Percentiles rank a stretch among this genome's conserved stretches.
Evolutionary conservation across 2,113 vertebrate genomes (phyloP).

Genomic region (Athene cunicularia): DNA sequence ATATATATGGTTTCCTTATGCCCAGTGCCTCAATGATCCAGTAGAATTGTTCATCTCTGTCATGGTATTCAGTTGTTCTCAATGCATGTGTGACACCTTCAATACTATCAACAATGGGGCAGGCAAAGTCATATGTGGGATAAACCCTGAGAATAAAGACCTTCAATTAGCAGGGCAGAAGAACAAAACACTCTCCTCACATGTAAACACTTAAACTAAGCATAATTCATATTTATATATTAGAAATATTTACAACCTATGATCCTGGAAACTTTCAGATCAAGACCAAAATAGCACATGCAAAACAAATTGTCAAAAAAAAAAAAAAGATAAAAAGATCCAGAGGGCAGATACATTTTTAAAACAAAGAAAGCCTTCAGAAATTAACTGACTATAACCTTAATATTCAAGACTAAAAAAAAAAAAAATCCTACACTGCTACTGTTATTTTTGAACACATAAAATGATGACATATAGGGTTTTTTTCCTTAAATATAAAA

Average conservation of each 20-base stretch:
- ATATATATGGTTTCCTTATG: conserved; percentile 92
- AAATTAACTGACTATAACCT: background rate
- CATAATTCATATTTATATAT: background rate
- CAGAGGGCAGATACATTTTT: background rate
- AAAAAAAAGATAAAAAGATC: background rate
- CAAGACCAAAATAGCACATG: background rate
- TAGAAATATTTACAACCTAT: background rate
- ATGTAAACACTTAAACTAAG: background rate
- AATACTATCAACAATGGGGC: conserved; percentile 96
- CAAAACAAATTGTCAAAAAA: background rate
- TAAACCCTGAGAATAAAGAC: conserved; percentile 79
- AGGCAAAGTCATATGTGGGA: conserved; percentile 97
- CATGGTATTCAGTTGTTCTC: conserved; percentile 97
- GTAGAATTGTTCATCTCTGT: conserved; percentile 96
- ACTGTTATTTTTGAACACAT: background rate
- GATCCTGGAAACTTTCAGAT: background rate
- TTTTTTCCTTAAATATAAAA: background rate
- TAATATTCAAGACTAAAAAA: background rate
- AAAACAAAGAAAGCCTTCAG: background rate
- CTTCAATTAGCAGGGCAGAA: background rate
- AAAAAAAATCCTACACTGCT: background rate
- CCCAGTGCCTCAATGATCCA: conserved; percentile 92
- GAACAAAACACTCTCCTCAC: background rate
- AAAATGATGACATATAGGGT: background rate
- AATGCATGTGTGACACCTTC: conserved; percentile 96